A percentile compares a stretch with the other conserved stretches of the same genome.
Evolutionary conservation across 1,140 invertebrate species (phyloP).

Genomic region (Sitobion miscanthi): DNA sequence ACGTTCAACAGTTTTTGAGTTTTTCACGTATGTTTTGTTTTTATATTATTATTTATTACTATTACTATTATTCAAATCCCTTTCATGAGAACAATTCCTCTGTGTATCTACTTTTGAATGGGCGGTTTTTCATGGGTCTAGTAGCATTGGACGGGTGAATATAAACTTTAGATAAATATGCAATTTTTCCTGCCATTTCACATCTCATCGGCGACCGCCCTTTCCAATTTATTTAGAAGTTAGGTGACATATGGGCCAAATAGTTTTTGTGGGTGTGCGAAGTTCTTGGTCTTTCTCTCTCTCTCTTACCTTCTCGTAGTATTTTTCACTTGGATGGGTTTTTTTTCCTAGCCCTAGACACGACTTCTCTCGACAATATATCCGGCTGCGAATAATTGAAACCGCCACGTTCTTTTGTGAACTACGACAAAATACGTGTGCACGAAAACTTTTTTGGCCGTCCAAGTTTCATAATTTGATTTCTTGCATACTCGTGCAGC

Average conservation of each 20-base stretch:
- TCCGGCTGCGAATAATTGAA: slow-evolving; percentile 42
- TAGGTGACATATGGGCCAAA: slow-evolving; percentile 40
- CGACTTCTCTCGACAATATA: slow-evolving; percentile 15
- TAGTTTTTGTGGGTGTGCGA: slow-evolving; percentile 42
- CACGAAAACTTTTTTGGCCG: slow-evolving; percentile 27
- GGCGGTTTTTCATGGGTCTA: neutral
- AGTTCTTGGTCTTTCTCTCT: neutral
- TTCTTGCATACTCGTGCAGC: neutral
- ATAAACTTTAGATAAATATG: slow-evolving; percentile 27
- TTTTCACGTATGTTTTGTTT: neutral
- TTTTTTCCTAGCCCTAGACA: slow-evolving; percentile 23
- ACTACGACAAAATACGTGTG: neutral
- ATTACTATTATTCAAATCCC: neutral
- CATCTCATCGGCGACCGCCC: slow-evolving; percentile 33
- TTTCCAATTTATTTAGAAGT: slow-evolving; percentile 51
- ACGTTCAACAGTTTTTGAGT: slow-evolving; percentile 13
- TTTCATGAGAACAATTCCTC: neutral
- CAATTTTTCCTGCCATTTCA: slow-evolving; percentile 48
- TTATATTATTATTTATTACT: neutral
- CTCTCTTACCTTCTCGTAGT: neutral
- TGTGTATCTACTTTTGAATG: neutral
- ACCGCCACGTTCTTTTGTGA: slow-evolving; percentile 35
- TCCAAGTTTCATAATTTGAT: slow-evolving; percentile 52
- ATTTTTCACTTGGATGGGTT: slow-evolving; percentile 36
- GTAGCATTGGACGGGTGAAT: neutral